phyloP scores from a whole-genome alignment of 2,888 invertebrate genomes.

The Urechis unicinctus region DNA sequence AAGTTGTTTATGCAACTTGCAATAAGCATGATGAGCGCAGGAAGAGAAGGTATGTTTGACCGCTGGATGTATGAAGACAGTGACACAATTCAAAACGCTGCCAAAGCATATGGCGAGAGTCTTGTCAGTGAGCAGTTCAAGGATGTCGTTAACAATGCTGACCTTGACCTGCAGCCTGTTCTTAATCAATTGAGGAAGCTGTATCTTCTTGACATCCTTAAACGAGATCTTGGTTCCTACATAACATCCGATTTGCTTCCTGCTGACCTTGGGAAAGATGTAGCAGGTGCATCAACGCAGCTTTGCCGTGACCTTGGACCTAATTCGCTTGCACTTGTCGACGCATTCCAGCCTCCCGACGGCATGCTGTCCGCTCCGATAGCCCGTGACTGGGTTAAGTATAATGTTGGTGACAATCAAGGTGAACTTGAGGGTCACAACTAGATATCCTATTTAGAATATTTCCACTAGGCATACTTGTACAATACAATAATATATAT shows the following conservation, averaged over 20 bases:
- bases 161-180: slow-evolving; percentile 15
- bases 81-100: slow-evolving; percentile 24
- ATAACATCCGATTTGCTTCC: slow-evolving; percentile 14
- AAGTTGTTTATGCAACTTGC: slow-evolving; percentile 19
- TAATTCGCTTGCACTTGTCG: slow-evolving; percentile 19
- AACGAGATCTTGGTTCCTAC: slow-evolving; percentile 21
- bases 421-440: slow-evolving; percentile 24
- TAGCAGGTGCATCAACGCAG: slow-evolving; percentile 5
- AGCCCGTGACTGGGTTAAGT: too few species aligned
- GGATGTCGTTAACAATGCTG: slow-evolving; percentile 13
- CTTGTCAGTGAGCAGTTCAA: slow-evolving; percentile 22
- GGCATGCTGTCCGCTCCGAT: too few species aligned
- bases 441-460: slow-evolving; percentile 25
- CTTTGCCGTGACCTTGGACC: slow-evolving; percentile 20
- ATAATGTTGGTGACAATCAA: slow-evolving; percentile 26
- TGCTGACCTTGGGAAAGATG: slow-evolving; percentile 8
- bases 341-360: slow-evolving; percentile 23
- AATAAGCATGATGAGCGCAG: too few species aligned
- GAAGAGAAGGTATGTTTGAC: too few species aligned
- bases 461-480: slow-evolving; percentile 8
- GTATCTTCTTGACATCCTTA: slow-evolving; percentile 19
- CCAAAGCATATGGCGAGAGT: slow-evolving; percentile 21
- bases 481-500: too few species aligned
- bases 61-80: too few species aligned
- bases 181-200: slow-evolving; percentile 22